A percentile compares a stretch with the other conserved stretches of the same genome.
phyloP scores from a whole-genome alignment of 2,113 vertebrate genomes.

The Haliaeetus leucogaster region DNA sequence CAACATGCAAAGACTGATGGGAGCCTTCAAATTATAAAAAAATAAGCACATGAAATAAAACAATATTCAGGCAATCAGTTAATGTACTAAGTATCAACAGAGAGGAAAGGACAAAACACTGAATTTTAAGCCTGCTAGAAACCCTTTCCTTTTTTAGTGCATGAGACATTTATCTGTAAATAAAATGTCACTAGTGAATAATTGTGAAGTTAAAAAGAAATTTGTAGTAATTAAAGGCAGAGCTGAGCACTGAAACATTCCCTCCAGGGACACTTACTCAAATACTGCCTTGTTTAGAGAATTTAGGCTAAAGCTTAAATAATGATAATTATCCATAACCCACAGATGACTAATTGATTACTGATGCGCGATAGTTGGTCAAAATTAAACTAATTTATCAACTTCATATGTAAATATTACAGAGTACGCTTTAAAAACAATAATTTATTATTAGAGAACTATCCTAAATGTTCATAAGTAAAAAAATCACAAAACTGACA shows the following conservation, averaged over 20 bases:
- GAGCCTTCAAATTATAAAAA: background rate
- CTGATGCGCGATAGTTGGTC: background rate
- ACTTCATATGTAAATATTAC: background rate
- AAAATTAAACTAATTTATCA: background rate
- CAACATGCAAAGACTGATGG: background rate
- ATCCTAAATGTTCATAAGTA: background rate
- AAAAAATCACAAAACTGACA: background rate
- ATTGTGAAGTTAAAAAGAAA: slow-evolving; percentile 13
- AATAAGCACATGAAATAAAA: background rate
- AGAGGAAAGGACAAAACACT: background rate
- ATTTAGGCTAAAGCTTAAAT: background rate
- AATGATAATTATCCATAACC: background rate
- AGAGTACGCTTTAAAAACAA: background rate
- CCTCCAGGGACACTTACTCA: background rate
- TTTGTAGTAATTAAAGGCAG: slow-evolving; percentile 27
- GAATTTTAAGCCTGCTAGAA: background rate
- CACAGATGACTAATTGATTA: background rate
- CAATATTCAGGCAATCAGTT: background rate
- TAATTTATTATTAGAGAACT: background rate
- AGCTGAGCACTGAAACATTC: background rate
- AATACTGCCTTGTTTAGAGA: background rate
- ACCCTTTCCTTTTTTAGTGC: background rate
- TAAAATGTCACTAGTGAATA: slow-evolving; percentile 30
- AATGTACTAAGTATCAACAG: background rate
- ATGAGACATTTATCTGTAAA: background rate